A percentile compares a stretch with the other conserved stretches of the same genome.
Evolutionary conservation across 2,888 invertebrate genomes (phyloP).

Genomic region (Lordiphosa fenestrarum): DNA sequence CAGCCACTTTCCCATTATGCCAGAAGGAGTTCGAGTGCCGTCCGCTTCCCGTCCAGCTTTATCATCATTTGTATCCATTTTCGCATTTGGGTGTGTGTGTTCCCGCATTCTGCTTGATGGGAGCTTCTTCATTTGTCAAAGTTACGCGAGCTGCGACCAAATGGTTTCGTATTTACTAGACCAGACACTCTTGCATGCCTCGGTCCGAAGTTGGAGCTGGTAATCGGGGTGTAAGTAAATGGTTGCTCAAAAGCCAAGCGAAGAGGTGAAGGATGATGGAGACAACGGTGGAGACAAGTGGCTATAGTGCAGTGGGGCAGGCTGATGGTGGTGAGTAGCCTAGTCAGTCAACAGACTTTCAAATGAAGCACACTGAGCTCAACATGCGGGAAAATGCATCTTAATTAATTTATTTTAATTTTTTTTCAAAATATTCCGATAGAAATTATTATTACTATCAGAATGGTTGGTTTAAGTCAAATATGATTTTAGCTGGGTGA

Average conservation of each 20-base stretch:
- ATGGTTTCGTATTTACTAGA: conserved; percentile 37
- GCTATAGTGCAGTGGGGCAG: conserved; percentile 19
- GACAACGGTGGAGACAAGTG: conserved; percentile 10
- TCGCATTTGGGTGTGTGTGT: conserved; percentile 54
- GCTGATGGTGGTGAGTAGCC: conserved; percentile 7
- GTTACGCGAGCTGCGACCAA: conserved; percentile 53
- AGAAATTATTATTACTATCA: too few relatives aligned
- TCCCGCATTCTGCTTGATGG: conserved; percentile 28
- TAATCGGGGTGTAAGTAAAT: too few relatives aligned
- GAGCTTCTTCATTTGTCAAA: conserved; percentile 66
- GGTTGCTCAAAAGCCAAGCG: not conserved
- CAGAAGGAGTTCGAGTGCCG: conserved; percentile 11
- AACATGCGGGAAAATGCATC: not conserved
- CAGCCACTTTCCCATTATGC: conserved; percentile 32
- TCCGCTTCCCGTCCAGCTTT: conserved; percentile 10
- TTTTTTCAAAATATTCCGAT: too few relatives aligned
- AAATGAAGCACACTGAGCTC: conserved; percentile 44
- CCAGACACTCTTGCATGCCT: conserved; percentile 41
- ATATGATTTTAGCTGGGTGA: too few relatives aligned
- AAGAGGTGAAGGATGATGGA: not conserved
- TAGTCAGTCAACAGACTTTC: conserved; percentile 54
- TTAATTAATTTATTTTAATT: too few relatives aligned
- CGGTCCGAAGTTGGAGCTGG: conserved; percentile 22
- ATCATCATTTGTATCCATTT: conserved; percentile 72
- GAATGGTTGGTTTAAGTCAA: too few relatives aligned